Percentiles rank a stretch among this genome's conserved stretches.
These are phyloP conservation scores for Caenorhabditis sulstoni DNA, from an alignment of 2,888 invertebrate species.

Conservation along the genomic window DNA sequence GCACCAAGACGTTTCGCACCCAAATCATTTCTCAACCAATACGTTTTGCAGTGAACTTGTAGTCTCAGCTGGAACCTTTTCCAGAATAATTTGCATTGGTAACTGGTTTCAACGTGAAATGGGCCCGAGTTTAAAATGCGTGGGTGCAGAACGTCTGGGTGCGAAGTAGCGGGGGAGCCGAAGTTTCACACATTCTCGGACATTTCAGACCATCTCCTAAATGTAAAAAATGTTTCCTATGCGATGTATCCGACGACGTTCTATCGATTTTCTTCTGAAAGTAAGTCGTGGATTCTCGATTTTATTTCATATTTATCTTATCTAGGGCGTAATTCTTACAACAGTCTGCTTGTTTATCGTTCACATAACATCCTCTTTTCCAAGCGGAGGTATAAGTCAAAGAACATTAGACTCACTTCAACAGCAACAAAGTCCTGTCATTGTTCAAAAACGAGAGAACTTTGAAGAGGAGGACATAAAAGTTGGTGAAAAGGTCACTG, in stretches of 20 bases:
- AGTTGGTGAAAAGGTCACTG: not conserved
- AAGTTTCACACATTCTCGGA: too few relatives aligned
- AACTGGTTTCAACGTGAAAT: too few relatives aligned
- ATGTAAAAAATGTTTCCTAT: constrained; percentile 56
- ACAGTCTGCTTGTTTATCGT: constrained; percentile 56
- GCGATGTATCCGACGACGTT: constrained; percentile 48
- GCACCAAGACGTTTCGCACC: too few relatives aligned
- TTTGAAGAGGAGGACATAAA: constrained; percentile 9
- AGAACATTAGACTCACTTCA: constrained; percentile 34
- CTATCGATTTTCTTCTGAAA: constrained; percentile 49
- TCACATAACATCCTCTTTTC: constrained; percentile 61
- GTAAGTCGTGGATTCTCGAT: too few relatives aligned
- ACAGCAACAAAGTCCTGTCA: constrained; percentile 19
- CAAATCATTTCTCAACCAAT: too few relatives aligned
- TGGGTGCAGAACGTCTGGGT: too few relatives aligned
- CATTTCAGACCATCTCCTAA: constrained; percentile 34
- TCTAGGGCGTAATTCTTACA: constrained; percentile 45
- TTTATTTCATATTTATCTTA: too few relatives aligned
- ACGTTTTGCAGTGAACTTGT: too few relatives aligned
- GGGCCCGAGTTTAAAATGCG: too few relatives aligned
- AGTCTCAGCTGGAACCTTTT: too few relatives aligned
- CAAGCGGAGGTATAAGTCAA: constrained; percentile 57
- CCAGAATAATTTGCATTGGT: too few relatives aligned
- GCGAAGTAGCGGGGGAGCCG: too few relatives aligned
- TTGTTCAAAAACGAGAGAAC: constrained; percentile 47